Conservation (phyloP, 1,140 invertebrate genomes). For the Lanistes nyassanus region DNA sequence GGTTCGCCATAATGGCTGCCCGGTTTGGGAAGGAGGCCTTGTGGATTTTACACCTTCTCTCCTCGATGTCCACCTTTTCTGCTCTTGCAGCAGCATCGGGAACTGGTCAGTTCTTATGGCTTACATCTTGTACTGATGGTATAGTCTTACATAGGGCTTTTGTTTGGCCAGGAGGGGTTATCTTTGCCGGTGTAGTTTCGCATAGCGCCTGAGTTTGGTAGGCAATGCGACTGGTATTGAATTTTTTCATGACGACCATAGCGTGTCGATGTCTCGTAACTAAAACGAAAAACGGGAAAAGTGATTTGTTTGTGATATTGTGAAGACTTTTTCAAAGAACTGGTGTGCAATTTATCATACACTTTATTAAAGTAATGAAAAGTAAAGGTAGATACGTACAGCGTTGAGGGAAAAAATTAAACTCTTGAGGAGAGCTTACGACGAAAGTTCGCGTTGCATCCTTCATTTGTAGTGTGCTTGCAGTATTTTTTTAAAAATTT, state of each 20-base stretch:
- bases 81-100: neutral
- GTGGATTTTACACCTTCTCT: neutral
- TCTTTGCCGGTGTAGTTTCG: neutral
- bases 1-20: constrained; percentile 23
- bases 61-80: neutral
- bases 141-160: neutral
- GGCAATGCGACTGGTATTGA: too few relatives aligned
- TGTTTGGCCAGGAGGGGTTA: neutral
- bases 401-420: too few relatives aligned
- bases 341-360: too few relatives aligned
- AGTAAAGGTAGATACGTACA: too few relatives aligned
- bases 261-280: too few relatives aligned
- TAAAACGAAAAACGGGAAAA: too few relatives aligned
- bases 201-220: neutral
- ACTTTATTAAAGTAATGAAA: too few relatives aligned
- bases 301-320: too few relatives aligned
- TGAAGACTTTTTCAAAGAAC: too few relatives aligned
- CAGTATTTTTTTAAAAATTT: neutral
- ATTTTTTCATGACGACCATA: too few relatives aligned
- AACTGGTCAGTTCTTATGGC: neutral
- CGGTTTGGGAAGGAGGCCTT: neutral
- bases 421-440: neutral
- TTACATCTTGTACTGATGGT: neutral
- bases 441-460: neutral
- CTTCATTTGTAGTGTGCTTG: too few relatives aligned